Percentiles rank a stretch among this genome's conserved stretches.
Evolutionary conservation across 2,888 invertebrate species (phyloP).

Genomic region (Polymixis flavicincta): DNA sequence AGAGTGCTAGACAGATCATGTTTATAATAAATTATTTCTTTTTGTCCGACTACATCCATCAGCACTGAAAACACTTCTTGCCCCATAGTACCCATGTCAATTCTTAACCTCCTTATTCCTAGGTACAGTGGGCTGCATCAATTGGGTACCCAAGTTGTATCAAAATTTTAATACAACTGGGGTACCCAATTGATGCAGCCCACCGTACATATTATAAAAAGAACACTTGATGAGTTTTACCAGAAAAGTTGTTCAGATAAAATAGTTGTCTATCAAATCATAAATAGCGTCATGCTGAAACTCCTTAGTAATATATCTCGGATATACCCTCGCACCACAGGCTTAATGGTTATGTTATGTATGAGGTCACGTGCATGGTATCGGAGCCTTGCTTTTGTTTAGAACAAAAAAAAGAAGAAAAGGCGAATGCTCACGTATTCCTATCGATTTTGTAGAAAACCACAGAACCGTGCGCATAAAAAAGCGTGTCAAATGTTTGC

Average conservation of each 20-base stretch:
- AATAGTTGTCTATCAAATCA: conserved; percentile 30
- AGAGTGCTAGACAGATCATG: no score
- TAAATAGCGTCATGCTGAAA: conserved; percentile 19
- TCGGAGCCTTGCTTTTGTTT: conserved; percentile 8
- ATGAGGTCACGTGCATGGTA: conserved; percentile 44
- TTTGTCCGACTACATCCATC: not conserved
- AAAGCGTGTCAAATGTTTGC: conserved; percentile 48
- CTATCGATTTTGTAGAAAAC: conserved; percentile 40
- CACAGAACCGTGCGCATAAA: conserved; percentile 25
- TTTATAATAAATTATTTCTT: not conserved
- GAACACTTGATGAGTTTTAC: not conserved
- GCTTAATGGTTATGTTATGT: conserved; percentile 24
- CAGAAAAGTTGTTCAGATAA: conserved; percentile 14
- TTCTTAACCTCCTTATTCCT: not conserved
- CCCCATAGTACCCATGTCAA: not conserved
- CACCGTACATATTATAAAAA: no score
- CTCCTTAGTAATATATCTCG: conserved; percentile 34
- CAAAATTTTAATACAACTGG: no score
- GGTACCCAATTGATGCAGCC: no score
- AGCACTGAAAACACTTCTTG: not conserved
- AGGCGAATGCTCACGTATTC: conserved; percentile 30
- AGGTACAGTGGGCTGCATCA: no score
- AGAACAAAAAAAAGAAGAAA: conserved; percentile 6
- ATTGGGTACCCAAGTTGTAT: no score
- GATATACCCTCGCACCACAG: conserved; percentile 5